phyloP scores from a whole-genome alignment of 2,113 vertebrate species.

The Catagonus wagneri region DNA sequence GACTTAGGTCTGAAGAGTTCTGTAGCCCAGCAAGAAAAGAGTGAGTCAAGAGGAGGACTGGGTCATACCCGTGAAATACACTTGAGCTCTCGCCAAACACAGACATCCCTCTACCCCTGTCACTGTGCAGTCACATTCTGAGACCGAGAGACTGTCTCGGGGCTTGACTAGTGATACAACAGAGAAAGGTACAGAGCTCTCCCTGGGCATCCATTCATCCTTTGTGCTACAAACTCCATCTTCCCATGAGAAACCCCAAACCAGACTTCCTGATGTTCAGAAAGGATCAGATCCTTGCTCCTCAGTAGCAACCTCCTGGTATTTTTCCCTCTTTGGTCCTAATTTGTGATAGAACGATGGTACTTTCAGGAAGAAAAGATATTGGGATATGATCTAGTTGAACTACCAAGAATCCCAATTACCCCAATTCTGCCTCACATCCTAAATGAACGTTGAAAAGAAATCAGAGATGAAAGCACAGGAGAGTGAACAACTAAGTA shows the following conservation, averaged over 20 bases:
- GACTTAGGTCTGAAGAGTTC: too few species aligned
- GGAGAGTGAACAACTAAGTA: background rate
- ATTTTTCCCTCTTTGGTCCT: background rate
- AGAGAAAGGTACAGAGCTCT: background rate
- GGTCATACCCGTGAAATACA: background rate
- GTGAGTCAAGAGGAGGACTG: background rate
- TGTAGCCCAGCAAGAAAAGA: background rate
- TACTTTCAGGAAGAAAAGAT: background rate
- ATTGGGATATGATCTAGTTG: background rate
- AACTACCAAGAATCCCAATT: background rate
- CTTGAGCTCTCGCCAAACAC: background rate
- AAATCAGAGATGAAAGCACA: slow-evolving; percentile 11
- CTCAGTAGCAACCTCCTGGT: background rate
- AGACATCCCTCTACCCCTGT: background rate
- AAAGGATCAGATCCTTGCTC: background rate
- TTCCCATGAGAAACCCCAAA: background rate
- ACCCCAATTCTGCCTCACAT: background rate
- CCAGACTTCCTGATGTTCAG: background rate
- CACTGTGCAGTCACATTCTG: background rate
- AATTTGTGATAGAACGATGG: background rate
- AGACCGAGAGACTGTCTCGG: background rate
- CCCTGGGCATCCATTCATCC: background rate
- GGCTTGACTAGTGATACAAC: background rate
- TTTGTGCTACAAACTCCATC: background rate
- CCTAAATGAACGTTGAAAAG: background rate